phyloP scores from a whole-genome alignment of 2,888 invertebrate species.

The Molanna angustata region DNA sequence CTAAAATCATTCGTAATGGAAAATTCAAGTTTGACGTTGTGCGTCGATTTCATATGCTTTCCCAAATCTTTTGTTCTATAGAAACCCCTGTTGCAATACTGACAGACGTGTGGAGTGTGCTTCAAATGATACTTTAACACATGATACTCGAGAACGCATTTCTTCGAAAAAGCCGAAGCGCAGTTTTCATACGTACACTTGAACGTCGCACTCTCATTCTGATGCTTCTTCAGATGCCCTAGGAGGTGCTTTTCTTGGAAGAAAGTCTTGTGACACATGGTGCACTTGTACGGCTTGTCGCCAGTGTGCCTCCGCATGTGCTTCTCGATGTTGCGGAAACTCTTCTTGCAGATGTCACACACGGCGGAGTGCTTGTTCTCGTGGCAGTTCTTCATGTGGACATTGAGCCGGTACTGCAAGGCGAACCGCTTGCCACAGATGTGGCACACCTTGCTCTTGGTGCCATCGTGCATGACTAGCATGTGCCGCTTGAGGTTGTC shows the following conservation, averaged over 20 bases:
- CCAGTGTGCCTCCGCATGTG: conserved; percentile 16
- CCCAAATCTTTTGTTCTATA: conserved; percentile 10
- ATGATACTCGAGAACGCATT: conserved; percentile 13
- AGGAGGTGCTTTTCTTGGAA: conserved; percentile 11
- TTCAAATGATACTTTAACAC: conserved; percentile 12
- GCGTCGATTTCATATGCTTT: conserved; percentile 1
- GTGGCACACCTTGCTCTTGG: conserved; percentile 17
- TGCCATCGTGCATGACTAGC: conserved; percentile 9
- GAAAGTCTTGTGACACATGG: conserved; percentile 16
- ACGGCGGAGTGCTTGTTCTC: background rate
- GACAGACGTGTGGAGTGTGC: conserved; percentile 12
- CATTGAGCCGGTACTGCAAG: conserved; percentile 12
- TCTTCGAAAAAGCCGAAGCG: conserved; percentile 15
- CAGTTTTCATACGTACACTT: conserved; percentile 12
- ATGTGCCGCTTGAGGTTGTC: conserved; percentile 14
- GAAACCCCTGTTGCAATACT: conserved; percentile 13
- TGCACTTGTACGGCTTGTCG: conserved; percentile 14
- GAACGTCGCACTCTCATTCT: conserved; percentile 9
- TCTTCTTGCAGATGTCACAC: conserved; percentile 19
- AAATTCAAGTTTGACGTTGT: no score
- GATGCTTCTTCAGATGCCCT: conserved; percentile 14
- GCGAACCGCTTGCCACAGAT: conserved; percentile 11
- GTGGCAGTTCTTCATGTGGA: conserved; percentile 14
- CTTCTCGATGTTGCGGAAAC: conserved; percentile 11
- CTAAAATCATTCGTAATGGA: no score